Percentiles rank a stretch among this genome's conserved stretches.
These are phyloP conservation scores for Alviniconcha marisindica DNA, from an alignment of 1,140 invertebrate genomes.

Conservation along the genomic window DNA sequence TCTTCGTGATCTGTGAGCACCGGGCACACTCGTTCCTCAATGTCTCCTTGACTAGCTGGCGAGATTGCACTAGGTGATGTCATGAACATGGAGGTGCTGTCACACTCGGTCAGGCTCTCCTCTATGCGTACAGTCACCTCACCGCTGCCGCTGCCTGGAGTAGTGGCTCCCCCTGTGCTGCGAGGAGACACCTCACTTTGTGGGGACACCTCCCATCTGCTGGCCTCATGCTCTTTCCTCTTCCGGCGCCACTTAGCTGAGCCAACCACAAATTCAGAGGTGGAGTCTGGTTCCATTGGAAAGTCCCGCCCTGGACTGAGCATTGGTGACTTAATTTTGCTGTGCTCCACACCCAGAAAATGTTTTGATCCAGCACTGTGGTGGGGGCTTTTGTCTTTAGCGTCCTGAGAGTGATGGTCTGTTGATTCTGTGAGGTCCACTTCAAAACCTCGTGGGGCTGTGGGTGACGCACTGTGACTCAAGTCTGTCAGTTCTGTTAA, in stretches of 20 bases:
- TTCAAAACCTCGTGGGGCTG: background rate
- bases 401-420: no score
- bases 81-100: conserved; percentile 48
- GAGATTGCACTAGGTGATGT: conserved; percentile 42
- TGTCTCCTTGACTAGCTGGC: conserved; percentile 39
- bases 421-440: background rate
- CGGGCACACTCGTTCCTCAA: conserved; percentile 34
- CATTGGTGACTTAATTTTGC: background rate
- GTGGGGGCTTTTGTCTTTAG: no score
- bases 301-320: conserved; percentile 25
- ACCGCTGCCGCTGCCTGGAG: background rate
- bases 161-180: background rate
- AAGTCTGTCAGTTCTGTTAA: background rate
- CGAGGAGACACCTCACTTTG: background rate
- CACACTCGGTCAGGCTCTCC: conserved; percentile 41
- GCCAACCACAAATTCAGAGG: conserved; percentile 38
- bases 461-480: background rate
- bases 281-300: conserved; percentile 49
- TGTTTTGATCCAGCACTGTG: no score
- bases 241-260: background rate
- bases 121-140: conserved; percentile 13
- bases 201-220: background rate
- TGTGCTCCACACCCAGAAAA: no score
- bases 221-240: background rate
- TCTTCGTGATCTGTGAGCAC: conserved; percentile 30